These are phyloP conservation scores for Drosophila lutescens DNA, from an alignment of 2,888 invertebrate species.

Conservation along the genomic window DNA sequence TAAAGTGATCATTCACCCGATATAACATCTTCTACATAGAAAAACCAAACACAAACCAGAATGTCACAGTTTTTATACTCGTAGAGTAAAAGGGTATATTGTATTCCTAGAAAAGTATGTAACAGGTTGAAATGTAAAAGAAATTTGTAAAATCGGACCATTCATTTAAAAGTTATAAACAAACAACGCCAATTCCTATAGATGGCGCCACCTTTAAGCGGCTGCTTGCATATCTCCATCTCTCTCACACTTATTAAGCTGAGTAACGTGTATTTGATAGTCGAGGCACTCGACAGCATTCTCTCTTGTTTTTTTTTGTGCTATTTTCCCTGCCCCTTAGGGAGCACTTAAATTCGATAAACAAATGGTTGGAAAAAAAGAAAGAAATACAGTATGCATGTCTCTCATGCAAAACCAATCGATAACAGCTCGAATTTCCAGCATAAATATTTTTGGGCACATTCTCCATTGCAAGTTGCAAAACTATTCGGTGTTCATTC, in stretches of 20 bases:
- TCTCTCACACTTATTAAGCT: too few species aligned
- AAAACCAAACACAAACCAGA: background rate
- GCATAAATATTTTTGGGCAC: conserved; percentile 8
- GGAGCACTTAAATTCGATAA: conserved; percentile 48
- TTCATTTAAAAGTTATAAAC: too few species aligned
- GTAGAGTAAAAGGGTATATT: too few species aligned
- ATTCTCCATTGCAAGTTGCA: conserved; percentile 3
- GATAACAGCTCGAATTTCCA: conserved; percentile 28
- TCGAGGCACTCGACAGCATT: too few species aligned
- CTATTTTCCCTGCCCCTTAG: conserved; percentile 15
- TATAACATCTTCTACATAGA: background rate
- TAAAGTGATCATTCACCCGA: conserved; percentile 41
- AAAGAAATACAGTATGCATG: conserved; percentile 27
- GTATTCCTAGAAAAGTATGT: too few species aligned
- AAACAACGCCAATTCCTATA: too few species aligned
- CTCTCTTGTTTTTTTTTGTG: too few species aligned
- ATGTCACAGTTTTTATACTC: conserved; percentile 17
- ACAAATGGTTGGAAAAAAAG: conserved; percentile 26
- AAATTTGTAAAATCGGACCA: too few species aligned
- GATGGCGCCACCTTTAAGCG: too few species aligned
- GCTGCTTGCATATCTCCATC: too few species aligned
- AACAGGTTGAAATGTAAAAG: too few species aligned
- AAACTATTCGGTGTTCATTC: conserved; percentile 1
- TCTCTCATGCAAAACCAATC: conserved; percentile 11
- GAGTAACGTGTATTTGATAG: too few species aligned